These are phyloP conservation scores for Bombus fervidus DNA, from an alignment of 1,140 invertebrate species.

Conservation along the genomic window DNA sequence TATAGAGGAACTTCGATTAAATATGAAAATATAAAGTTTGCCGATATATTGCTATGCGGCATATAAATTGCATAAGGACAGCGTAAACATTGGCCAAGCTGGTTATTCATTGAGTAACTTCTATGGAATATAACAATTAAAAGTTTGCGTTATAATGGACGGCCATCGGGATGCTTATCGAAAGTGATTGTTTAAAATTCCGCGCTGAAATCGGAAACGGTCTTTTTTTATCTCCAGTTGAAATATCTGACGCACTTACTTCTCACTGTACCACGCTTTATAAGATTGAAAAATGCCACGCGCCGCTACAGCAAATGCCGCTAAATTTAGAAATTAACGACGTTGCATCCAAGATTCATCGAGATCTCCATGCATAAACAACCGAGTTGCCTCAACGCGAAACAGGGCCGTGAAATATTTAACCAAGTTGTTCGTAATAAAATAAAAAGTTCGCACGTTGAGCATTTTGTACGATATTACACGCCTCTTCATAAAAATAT, in stretches of 20 bases:
- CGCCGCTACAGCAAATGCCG: neutral
- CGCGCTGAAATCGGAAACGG: too few species aligned
- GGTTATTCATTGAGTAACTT: too few species aligned
- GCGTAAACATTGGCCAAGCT: too few species aligned
- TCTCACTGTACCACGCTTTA: neutral
- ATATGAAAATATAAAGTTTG: neutral
- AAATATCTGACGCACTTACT: too few species aligned
- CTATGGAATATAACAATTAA: too few species aligned
- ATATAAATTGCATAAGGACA: too few species aligned
- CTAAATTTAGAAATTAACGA: neutral
- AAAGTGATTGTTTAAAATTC: too few species aligned
- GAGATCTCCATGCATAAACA: too few species aligned
- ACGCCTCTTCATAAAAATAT: neutral
- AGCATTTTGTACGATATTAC: neutral
- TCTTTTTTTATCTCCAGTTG: too few species aligned
- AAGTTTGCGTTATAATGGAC: too few species aligned
- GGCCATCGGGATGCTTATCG: too few species aligned
- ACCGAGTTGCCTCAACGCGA: neutral
- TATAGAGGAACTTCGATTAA: neutral
- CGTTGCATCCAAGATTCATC: neutral
- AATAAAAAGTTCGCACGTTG: neutral
- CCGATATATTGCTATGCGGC: too few species aligned
- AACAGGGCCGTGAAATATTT: slow-evolving; percentile 5
- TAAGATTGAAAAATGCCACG: neutral
- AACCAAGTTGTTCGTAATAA: neutral